Evolutionary conservation across 2,113 vertebrate genomes (phyloP).

Genomic region (Austrofundulus limnaeus): DNA sequence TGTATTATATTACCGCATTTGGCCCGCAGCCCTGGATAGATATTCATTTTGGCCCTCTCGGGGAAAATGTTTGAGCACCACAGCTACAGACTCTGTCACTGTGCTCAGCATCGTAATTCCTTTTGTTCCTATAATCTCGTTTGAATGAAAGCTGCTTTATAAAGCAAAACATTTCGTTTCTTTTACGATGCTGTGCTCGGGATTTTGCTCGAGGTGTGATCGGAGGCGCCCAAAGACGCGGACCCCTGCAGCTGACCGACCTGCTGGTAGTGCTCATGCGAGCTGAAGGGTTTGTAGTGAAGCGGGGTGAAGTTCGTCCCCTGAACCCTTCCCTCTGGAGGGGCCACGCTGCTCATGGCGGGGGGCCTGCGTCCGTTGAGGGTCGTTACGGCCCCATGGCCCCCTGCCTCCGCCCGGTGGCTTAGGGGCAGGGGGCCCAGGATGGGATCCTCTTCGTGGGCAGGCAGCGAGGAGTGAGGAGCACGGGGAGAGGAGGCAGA

Average conservation of each 20-base stretch:
- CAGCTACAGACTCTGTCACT: no score
- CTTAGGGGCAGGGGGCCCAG: constrained; percentile 72
- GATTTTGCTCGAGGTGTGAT: no score
- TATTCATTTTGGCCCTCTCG: no score
- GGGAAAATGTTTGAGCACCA: no score
- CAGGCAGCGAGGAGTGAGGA: constrained; percentile 31
- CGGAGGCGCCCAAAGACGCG: no score
- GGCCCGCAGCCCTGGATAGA: no score
- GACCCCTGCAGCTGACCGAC: constrained; percentile 54
- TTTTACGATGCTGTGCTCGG: no score
- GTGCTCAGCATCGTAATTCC: no score
- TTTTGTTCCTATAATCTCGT: no score
- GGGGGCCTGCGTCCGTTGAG: constrained; percentile 84
- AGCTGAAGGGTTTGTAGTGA: constrained; percentile 97
- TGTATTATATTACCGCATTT: no score
- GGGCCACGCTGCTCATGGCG: constrained; percentile 85
- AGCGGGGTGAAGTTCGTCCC: constrained; percentile 75
- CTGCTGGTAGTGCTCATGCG: constrained; percentile 94
- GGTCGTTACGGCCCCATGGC: constrained; percentile 94
- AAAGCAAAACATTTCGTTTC: no score
- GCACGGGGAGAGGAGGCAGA: constrained; percentile 27
- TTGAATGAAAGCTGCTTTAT: no score
- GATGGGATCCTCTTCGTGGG: constrained; percentile 38
- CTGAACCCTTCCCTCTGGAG: constrained; percentile 85
- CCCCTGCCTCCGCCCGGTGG: constrained; percentile 78